Evolutionary conservation across 2,113 vertebrate genomes (phyloP), one percentile per base, ranked within the genome.

Genomic region (Puntigrus tetrazona): DNA sequence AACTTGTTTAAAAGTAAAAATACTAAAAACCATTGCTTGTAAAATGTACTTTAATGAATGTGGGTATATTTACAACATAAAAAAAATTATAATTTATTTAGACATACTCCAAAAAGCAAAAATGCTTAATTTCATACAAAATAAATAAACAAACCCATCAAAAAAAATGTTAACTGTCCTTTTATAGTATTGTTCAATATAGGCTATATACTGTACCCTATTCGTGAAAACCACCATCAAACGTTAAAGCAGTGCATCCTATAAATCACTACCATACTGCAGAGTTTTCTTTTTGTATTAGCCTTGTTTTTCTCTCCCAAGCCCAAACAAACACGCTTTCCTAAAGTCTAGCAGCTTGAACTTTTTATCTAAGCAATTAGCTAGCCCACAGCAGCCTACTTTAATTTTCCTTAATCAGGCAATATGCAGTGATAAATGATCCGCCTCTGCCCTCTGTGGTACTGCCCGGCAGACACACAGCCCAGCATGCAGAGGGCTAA

Each of bases 361-460:
- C 89, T 92, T 91, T 87, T 90, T 92, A 92, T 93, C 92, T 88
- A 89, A 91, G 92, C 90, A 92, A 94, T 94, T 94, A 91, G 89
- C 29, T 20, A 90, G 84, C 89, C 86, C 91, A 89, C 81, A 92
- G 87, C 90, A 70, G 89, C 81, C 89, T 75, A 87, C 89, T 92
- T 92, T 92, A 88, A 94, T 94, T 94, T 90, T 85, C 89, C 81
- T 91, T 92, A 92, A 94, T 93, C 91, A 91, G 90, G 86, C 84
- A 88, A 88, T 91, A 92, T 93, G 92, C 87, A 88, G 86, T 88
- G 88, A 92, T 93, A 91, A 93, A 94, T 92, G 86, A 90, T 88
- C 90, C 88, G 91, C 89, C 91, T 91, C 85, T 87, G 86, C 88
- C 90, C 89, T 89, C 88, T 87, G 90, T 72, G 20, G 88, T 27